Base-by-base conservation (phyloP, 2,113 vertebrate genomes). In the Epinephelus lanceolatus region DNA sequence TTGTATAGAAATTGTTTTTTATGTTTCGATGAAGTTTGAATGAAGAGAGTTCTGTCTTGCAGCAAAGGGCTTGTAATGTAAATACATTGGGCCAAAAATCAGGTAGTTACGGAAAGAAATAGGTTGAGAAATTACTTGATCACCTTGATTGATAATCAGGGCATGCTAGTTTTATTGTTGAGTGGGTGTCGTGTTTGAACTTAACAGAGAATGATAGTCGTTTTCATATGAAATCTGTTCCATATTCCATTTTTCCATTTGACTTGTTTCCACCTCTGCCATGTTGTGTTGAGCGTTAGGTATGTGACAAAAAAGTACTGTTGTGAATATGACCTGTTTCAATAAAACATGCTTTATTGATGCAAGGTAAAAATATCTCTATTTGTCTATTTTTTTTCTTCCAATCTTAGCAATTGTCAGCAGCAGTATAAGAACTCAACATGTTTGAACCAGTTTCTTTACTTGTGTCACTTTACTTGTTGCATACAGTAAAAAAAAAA, bases 281-380 rank as follows among this genome's bases (percentile, higher is more conserved):
- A 69, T 70, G 77, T 88, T 76, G 74, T 76, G 78, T 71, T 78
- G 61, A 82, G 78, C 51, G 63, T 88, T 74, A 47, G 55, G 1
- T 25, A 65, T 67, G 83, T 75, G 55, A 82, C 72, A 68, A 53
- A 68, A 80, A 78, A 63, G n/a, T 71, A 80, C 71, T 67, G 60
- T 78, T 83, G 78, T 88, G 78, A 90, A 86, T 84, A 69, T 91
- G 69, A 83, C 40, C 37, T 62, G 80, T 89, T 92, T 86, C 70
- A 94, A 94, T 95, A 94, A 94, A 95, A 93, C 85, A 91, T 87
- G 83, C 86, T 93, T 94, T 91, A 91, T 81, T 85, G 81, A 90
- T 72, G 72, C 70, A 86, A 72, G 57, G 72, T 88, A 71, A 56
- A 78, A 88, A 85, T 72, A 56, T 52, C 14, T 87, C 0, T 65